Conservation (phyloP, 2,888 invertebrate genomes). For the Anthrax anthrax region DNA sequence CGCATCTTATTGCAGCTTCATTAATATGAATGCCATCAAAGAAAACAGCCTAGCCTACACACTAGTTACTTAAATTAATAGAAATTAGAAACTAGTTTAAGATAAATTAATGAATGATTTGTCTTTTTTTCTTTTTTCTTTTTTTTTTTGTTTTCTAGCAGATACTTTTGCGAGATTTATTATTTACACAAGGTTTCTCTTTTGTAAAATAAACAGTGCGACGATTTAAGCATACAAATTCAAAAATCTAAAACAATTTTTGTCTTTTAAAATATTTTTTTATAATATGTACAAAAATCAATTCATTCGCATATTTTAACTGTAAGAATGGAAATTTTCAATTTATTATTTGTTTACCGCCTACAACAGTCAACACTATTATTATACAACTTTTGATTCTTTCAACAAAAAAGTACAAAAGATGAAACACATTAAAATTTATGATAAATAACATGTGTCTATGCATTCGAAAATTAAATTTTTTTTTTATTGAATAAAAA, state of each 20-base stretch:
- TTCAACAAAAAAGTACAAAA: too few species aligned
- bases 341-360: too few species aligned
- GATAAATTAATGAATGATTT: conserved; percentile 10
- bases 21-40: neutral
- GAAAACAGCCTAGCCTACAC: neutral
- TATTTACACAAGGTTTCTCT: neutral
- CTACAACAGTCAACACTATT: too few species aligned
- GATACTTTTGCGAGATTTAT: conserved; percentile 4
- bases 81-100: conserved; percentile 2
- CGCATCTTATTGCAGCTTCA: neutral
- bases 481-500: too few species aligned
- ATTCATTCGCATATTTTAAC: too few species aligned
- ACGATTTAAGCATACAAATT: conserved; percentile 7
- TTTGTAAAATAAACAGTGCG: neutral
- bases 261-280: too few species aligned
- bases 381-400: too few species aligned
- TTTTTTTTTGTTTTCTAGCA: neutral
- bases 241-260: neutral
- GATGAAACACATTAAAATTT: too few species aligned
- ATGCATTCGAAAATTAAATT: too few species aligned
- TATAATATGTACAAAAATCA: too few species aligned
- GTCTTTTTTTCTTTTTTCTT: conserved; percentile 5
- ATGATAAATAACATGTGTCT: too few species aligned
- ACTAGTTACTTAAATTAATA: neutral
- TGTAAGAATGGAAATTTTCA: too few species aligned